Percentiles rank a stretch among this genome's conserved stretches.
Conservation (phyloP, 2,888 invertebrate genomes). For the Dolichomitus sp. region DNA sequence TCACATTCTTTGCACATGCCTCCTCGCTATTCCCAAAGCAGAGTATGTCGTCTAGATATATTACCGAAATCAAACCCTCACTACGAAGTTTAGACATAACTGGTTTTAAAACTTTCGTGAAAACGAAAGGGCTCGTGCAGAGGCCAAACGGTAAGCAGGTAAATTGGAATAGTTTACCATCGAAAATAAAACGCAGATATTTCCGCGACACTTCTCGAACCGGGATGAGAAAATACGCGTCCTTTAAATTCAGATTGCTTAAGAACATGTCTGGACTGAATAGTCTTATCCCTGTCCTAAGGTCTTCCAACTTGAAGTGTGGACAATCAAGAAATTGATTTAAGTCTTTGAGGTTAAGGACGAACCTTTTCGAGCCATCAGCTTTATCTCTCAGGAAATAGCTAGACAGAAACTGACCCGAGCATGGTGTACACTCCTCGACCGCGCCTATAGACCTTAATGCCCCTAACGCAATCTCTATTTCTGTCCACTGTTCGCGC, state of each 20-base stretch:
- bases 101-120: constrained; percentile 67
- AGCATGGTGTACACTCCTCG: neutral
- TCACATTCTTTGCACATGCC: constrained; percentile 27
- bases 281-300: neutral
- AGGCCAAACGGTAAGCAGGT: constrained; percentile 68
- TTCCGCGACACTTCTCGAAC: constrained; percentile 61
- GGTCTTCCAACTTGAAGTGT: neutral
- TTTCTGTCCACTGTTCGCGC: neutral
- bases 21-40: constrained; percentile 34
- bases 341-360: neutral
- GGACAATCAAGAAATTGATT: neutral
- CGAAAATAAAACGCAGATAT: constrained; percentile 66
- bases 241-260: constrained; percentile 60
- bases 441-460: neutral
- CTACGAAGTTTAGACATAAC: constrained; percentile 34
- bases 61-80: constrained; percentile 38
- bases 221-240: constrained; percentile 64
- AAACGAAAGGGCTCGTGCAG: constrained; percentile 55
- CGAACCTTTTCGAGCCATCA: neutral
- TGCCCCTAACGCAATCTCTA: neutral
- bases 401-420: neutral
- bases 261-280: constrained; percentile 26
- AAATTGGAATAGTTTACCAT: constrained; percentile 62
- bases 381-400: neutral
- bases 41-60: constrained; percentile 61